phyloP scores from a whole-genome alignment of 2,888 invertebrate genomes.

The Taenaris catops region DNA sequence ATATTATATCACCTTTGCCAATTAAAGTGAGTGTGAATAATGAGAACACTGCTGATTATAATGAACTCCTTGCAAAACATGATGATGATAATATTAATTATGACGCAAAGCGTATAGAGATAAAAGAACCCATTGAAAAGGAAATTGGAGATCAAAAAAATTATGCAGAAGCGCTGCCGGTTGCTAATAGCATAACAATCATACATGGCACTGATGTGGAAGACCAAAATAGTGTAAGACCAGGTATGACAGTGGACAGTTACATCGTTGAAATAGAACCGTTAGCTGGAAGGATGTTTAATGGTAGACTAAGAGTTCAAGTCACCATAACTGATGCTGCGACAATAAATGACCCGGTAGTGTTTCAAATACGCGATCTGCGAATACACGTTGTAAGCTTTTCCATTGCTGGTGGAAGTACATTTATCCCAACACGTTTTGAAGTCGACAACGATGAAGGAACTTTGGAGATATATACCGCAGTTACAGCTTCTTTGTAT shows the following conservation, averaged over 20 bases:
- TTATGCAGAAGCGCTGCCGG: no score
- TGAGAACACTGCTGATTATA: background rate
- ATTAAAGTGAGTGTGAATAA: slow-evolving; percentile 16
- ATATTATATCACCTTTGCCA: slow-evolving; percentile 30
- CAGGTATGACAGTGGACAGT: slow-evolving; percentile 38
- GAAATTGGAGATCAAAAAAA: no score
- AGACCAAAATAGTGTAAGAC: slow-evolving; percentile 36
- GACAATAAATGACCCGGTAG: slow-evolving; percentile 36
- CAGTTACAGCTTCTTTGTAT: slow-evolving; percentile 29
- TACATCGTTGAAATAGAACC: slow-evolving; percentile 39
- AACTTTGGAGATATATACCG: slow-evolving; percentile 37
- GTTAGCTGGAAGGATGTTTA: slow-evolving; percentile 31
- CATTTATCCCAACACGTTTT: slow-evolving; percentile 24
- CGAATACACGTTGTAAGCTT: slow-evolving; percentile 33
- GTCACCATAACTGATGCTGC: slow-evolving; percentile 30
- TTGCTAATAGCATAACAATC: no score
- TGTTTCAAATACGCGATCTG: slow-evolving; percentile 37
- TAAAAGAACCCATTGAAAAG: no score
- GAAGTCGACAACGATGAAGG: slow-evolving; percentile 33
- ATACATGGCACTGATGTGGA: background rate
- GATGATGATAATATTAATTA: background rate
- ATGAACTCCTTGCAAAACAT: no score
- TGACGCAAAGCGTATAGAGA: background rate
- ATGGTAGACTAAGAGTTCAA: slow-evolving; percentile 33
- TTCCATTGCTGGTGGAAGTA: slow-evolving; percentile 31